Conservation (phyloP, 2,888 invertebrate genomes). For the Mylabris sibirica region DNA sequence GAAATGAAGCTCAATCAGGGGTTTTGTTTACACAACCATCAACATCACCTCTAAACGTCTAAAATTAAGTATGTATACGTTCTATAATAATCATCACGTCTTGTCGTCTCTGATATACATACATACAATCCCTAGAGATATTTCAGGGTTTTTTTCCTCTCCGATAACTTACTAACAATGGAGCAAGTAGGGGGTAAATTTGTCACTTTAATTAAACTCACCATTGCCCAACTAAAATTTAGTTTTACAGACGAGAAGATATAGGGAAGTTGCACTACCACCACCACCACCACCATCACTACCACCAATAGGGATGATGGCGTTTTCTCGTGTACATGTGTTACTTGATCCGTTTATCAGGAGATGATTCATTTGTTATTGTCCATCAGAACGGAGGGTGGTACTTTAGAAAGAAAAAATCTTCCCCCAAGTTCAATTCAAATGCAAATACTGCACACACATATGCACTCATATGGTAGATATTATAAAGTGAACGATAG, state of each 20-base stretch:
- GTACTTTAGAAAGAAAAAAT: conserved; percentile 18
- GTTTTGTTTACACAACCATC: conserved; percentile 8
- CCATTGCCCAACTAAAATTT: conserved; percentile 14
- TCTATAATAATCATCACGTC: conserved; percentile 23
- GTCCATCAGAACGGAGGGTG: conserved; percentile 47
- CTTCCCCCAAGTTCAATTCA: background rate
- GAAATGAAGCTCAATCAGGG: conserved; percentile 14
- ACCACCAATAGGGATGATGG: conserved; percentile 64
- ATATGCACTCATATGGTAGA: background rate
- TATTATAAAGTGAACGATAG: background rate
- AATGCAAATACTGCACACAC: conserved; percentile 8
- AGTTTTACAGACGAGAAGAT: background rate
- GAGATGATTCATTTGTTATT: conserved; percentile 60
- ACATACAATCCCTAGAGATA: conserved; percentile 14
- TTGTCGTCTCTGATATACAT: background rate
- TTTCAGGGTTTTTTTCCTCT: conserved; percentile 66
- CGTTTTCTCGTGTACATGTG: conserved; percentile 58
- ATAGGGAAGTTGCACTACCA: conserved; percentile 54
- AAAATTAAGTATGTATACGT: conserved; percentile 2
- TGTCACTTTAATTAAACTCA: conserved; percentile 55
- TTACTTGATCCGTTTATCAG: conserved; percentile 59
- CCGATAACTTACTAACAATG: conserved; percentile 54
- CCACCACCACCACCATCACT: background rate
- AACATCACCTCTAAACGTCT: conserved; percentile 2
- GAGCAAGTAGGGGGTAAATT: conserved; percentile 55